Percentiles rank a stretch among this genome's conserved stretches.
These are phyloP conservation scores for Panagrolaimus sp. DNA, from an alignment of 1,140 invertebrate species.

Conservation along the genomic window DNA sequence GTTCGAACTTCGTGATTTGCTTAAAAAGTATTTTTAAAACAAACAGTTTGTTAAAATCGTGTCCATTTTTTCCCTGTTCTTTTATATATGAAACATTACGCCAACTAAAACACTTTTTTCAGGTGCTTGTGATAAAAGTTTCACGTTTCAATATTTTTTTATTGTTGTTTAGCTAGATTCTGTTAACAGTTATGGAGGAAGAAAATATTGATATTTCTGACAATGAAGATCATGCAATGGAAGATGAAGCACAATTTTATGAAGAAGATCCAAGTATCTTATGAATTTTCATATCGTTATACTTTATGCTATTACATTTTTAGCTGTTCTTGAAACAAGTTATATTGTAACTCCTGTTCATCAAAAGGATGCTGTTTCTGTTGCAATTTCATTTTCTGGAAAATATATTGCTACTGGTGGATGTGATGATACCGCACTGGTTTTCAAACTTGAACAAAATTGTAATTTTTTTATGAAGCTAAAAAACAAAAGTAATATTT, in stretches of 20 bases:
- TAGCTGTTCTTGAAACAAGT: neutral
- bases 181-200: too few relatives aligned
- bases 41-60: too few relatives aligned
- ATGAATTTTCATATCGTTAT: neutral
- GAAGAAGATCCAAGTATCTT: constrained; percentile 9
- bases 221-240: neutral
- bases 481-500: neutral
- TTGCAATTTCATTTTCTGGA: neutral
- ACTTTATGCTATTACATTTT: too few relatives aligned
- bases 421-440: neutral
- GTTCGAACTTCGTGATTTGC: too few relatives aligned
- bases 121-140: too few relatives aligned
- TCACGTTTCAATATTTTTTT: too few relatives aligned
- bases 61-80: too few relatives aligned
- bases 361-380: constrained; percentile 2
- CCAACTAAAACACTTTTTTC: too few relatives aligned
- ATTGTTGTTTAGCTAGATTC: too few relatives aligned
- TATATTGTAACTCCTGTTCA: constrained; percentile 1
- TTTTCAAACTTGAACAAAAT: neutral
- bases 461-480: neutral
- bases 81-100: too few relatives aligned
- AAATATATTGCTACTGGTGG: constrained; percentile 6
- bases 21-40: too few relatives aligned
- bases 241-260: neutral
- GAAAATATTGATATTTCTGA: neutral